Base-by-base conservation (phyloP, 2,888 invertebrate genomes). In the Tholera decimalis region DNA sequence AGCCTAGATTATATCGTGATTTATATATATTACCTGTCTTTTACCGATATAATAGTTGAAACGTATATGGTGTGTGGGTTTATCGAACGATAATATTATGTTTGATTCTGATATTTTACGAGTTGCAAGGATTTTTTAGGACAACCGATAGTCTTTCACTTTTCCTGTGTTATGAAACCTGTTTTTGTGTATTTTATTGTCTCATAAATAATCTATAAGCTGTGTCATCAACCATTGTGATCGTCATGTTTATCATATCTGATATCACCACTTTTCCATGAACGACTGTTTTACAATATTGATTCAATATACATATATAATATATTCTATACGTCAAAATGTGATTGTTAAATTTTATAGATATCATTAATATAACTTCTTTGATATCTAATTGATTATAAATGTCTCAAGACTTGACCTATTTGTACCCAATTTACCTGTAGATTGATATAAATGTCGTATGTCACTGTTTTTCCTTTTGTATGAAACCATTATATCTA, bases 131-230 rank as follows among this genome's bases (percentile, higher is more conserved):
- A 46, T 55, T 58, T 72, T 66, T 63, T 37, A 30, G 46, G 37
- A 46, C 47, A 62, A 62, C 62, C 24, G 24, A 33, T 56, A 57
- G 24, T 68, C 49, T 73, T 73, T 73, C 73, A 64, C 73, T 61
- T 64, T 61, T 65, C 39, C 18, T 41, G 37, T 59, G 49, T 15
- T 18, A 22, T 47, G 37, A 22, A 73, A 72, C 72, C 35, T 43
- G 69, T 74, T 78, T 71, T 56, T 61, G n/a, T 51, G 60, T 73
- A 69, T 64, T 86, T 85, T 86, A 87, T 80, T 79, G 75, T 79
- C 68, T 80, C 83, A 83, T 88, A 87, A 86, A 85, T 84, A 81
- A 76, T 67, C 73, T 76, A 77, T 81, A 83, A 74, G 68, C 67
- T 66, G 68, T 77, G 72, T 79, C 78, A 83, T 78, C 79, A 76